phyloP scores from a whole-genome alignment of 1,140 invertebrate species.

The Caenorhabditis inopinata region DNA sequence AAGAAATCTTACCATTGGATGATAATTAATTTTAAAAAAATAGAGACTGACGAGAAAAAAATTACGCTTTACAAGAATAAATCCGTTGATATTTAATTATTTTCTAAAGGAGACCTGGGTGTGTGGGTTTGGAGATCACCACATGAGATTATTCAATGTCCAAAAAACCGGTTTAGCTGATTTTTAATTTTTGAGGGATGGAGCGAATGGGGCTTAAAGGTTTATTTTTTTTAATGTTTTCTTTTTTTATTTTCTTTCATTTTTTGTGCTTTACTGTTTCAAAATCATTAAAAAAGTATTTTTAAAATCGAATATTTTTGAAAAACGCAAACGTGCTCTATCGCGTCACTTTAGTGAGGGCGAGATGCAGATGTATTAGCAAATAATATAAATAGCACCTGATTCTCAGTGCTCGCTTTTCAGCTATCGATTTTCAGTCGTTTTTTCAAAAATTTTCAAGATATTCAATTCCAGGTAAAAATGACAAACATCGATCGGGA shows the following conservation, averaged over 20 bases:
- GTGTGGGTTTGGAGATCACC: no score
- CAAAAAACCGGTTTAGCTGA: no score
- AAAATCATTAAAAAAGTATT: not conserved
- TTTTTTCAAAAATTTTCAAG: not conserved
- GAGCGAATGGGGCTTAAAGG: no score
- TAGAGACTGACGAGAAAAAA: no score
- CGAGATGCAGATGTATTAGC: not conserved
- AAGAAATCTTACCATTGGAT: not conserved
- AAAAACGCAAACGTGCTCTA: not conserved
- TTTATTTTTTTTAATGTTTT: no score
- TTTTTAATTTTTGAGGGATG: no score
- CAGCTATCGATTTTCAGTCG: not conserved
- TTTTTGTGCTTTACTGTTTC: no score
- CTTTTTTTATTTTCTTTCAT: no score
- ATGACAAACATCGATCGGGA: not conserved
- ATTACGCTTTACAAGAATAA: no score
- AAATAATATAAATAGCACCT: not conserved
- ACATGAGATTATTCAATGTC: no score
- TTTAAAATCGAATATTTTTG: not conserved
- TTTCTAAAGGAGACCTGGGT: no score
- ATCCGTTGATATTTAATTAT: no score
- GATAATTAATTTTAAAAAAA: not conserved
- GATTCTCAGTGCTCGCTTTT: not conserved
- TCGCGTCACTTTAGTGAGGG: not conserved
- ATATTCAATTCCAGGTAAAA: not conserved